Base-by-base conservation (phyloP, 2,797 vertebrate species). In the Chrosomus eos region DNA sequence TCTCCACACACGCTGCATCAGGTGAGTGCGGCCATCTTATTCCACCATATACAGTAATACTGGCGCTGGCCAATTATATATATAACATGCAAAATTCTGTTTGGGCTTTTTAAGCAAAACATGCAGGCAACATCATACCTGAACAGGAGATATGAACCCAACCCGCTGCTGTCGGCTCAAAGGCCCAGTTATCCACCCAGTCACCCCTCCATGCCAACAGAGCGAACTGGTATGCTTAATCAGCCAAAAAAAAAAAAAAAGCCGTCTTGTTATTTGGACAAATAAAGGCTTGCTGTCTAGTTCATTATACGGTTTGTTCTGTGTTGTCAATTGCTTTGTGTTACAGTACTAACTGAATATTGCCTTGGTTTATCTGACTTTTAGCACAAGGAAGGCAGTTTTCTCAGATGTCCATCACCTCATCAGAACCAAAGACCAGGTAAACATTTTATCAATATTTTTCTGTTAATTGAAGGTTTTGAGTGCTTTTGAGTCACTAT, bases 361-460 rank as follows among this genome's bases (percentile, higher is more conserved):
- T 53, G 76, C 5, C 23, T n/a, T 5, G 28, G 19, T 81, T 55
- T 36, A 2, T 78, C 31, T 55, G 81, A 21, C 75, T 18, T 85
- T 28, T 82, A 95, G 94, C 72, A 83, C 94, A 92, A 90, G 91
- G 89, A 88, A 91, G 92, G 73, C 94, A 93, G 83, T 93, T 91
- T 81, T 94, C 93, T 40, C 93, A 93, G 0, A 85, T 93, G 88
- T 91, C 92, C 38, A 93, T 93, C 0, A 93, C 93, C 4, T 94
- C 95, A n/a, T 91, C 93, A 85, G 95, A 95, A 85, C 90, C 91
- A 87, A 88, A 88, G 87, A 87, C 91, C 1, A 94, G 94, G 95
- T 96, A 89, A 91, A 91, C 75, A n/a, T 51, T 33, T 40, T 5
- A 19, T 10, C 55, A 26, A 26, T 38, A 11, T 79, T 74, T 4